phyloP scores from a whole-genome alignment of 53 echinoderm and acorn worm species.

The Holothuria leucospilota region DNA sequence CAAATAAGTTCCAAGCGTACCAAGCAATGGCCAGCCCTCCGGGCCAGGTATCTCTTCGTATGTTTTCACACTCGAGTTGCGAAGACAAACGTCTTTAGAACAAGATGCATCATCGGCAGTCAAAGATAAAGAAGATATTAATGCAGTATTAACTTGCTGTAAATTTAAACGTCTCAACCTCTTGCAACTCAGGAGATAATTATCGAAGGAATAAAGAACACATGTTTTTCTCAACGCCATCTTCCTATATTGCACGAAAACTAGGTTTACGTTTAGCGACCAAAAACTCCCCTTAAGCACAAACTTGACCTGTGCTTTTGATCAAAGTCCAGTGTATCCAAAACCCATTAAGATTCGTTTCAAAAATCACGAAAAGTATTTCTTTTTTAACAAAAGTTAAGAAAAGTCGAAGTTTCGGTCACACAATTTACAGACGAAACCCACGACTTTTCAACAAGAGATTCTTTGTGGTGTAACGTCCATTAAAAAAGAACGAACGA shows the following conservation, averaged over 20 bases:
- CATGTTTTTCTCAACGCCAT: conserved; percentile 28
- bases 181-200: background rate
- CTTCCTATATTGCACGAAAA: background rate
- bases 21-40: conserved; percentile 87
- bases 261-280: background rate
- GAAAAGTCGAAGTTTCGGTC: too few relatives aligned
- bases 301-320: too few relatives aligned
- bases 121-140: background rate
- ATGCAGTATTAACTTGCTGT: conserved; percentile 4
- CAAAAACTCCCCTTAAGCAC: too few relatives aligned
- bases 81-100: background rate
- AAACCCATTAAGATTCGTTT: too few relatives aligned
- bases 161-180: conserved; percentile 2
- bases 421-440: too few relatives aligned
- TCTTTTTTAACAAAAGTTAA: too few relatives aligned
- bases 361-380: too few relatives aligned
- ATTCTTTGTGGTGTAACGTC: too few relatives aligned
- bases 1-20: conserved; percentile 83
- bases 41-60: conserved; percentile 93
- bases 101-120: background rate
- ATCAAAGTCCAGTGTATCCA: too few relatives aligned
- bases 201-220: too few relatives aligned
- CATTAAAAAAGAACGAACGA: too few relatives aligned
- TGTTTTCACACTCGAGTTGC: conserved; percentile 35
- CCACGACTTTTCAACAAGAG: too few relatives aligned